Base-by-base conservation (phyloP, 2,797 vertebrate species). In the Enteromius anoplus region DNA sequence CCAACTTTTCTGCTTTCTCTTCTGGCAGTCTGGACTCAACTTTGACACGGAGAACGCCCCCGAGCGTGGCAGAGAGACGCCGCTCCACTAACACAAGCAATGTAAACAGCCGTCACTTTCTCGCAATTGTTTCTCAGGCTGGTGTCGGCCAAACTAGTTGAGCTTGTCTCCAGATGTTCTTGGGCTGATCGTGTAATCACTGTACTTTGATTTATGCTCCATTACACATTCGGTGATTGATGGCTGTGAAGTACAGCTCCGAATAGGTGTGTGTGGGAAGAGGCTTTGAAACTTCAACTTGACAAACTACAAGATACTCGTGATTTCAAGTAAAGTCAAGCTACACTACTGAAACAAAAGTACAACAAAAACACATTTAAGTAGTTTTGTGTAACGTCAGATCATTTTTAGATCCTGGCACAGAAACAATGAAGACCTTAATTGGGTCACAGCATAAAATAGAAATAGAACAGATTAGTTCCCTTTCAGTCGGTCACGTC, bases 11-110 rank as follows among this genome's bases (percentile, higher is more conserved):
- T 66, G 78, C 77, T 92, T 45, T 45, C 45, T 94, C 91, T 92
- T 93, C 91, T 93, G 92, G 92, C 93, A 93, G 89, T 92, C 93
- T 93, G 91, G 89, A 88, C 91, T 92, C 90, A 91, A 92, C 93
- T 93, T 92, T 95, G 94, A 94, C 93, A 93, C 88, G 91, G 91
- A 88, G 91, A 92, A 91, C 91, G 92, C 91, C 91, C 90, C 91
- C 92, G 90, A 93, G 93, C 91, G 92, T 91, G 91, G 91, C 91
- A 34, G 23, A 92, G 91, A 92, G 93, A 91, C 90, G 92, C 91
- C 91, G 92, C 90, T 92, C 90, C 92, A 91, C 91, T 62, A 55
- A 69, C 60, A 19, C 42, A 77, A 62, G 53, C 40, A 37, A 51
- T 47, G 49, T 55, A 60, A 34, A 66, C 29, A 65, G 49, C 47